Evolutionary conservation across 2,113 vertebrate species (phyloP), one percentile per base, ranked within the genome.

Genomic region (Rattus rattus): DNA sequence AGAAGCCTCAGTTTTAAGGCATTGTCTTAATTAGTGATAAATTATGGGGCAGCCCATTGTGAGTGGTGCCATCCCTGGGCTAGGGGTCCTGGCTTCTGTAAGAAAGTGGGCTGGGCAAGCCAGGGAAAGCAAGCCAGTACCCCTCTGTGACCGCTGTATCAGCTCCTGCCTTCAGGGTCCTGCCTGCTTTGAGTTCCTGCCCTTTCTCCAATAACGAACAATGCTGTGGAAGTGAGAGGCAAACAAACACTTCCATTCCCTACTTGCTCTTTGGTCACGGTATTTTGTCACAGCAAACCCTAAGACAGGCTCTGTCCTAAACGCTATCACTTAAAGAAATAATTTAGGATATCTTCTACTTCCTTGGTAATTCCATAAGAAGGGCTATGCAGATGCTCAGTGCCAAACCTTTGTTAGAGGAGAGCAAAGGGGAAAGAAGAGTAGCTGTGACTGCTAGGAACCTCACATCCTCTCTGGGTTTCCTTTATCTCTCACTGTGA

Each of bases 401-500:
- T 43, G 43, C 30, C 2, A n/a, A 36, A 87, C n/a, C 52, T 94
- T 47, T 84, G 75, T 88, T 67, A 43, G n/a, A n/a, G 12, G 28
- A 61, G 22, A 65, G 33, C 63, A 79, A 10, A 33, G 4, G 26
- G 33, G 19, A 12, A 10, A 5, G 59, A 80, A 33, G 52, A 75
- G 80, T 24, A 33, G 80, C 56, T 14, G 11, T n/a, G 36, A n/a
- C 80, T 61, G 22, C 22, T 2, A 16, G 5, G 4, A 36, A n/a
- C 26, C 73, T 93, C 11, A 83, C 0, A 10, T 77, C 28, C 24
- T 87, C 61, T 87, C 69, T 90, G 59, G 33, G 49, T 92, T 67
- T 88, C 81, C 92, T 76, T 97, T 52, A 81, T 59, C 72, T 94
- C 73, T 94, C 83, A 91, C 88, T 80, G 63, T 88, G 89, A 76